These are phyloP conservation scores for Plecotus auritus DNA, from an alignment of 2,113 vertebrate genomes.

Conservation along the genomic window DNA sequence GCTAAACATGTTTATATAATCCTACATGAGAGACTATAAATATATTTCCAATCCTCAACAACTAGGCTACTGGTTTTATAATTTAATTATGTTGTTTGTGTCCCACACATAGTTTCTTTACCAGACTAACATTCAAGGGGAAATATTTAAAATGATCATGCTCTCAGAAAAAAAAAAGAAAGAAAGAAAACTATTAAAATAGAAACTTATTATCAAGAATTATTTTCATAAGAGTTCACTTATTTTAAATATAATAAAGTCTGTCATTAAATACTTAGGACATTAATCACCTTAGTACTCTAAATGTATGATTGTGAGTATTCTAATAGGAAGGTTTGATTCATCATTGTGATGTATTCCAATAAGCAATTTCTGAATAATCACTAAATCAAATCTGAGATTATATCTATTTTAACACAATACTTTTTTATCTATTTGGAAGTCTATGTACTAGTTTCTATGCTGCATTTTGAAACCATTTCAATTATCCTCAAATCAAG, in stretches of 20 bases:
- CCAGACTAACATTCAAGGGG: neutral
- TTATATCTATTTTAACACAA: neutral
- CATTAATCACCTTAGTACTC: neutral
- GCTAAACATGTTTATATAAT: neutral
- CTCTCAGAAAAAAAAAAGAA: neutral
- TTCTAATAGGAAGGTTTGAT: neutral
- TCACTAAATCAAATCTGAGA: neutral
- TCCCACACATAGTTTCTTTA: neutral
- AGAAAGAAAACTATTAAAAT: neutral
- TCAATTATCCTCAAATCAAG: neutral
- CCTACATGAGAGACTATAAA: neutral
- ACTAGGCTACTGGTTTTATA: slow-evolving; percentile 27
- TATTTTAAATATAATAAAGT: neutral
- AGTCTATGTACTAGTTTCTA: neutral
- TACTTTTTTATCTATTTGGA: neutral
- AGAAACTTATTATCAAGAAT: neutral
- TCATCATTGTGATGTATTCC: neutral
- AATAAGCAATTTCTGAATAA: neutral
- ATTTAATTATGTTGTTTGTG: neutral
- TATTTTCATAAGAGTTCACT: neutral
- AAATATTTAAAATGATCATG: neutral
- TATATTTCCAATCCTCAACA: slow-evolving; percentile 37
- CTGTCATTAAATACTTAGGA: neutral
- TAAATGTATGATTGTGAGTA: neutral
- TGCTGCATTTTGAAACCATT: neutral